Evolutionary conservation across 2,113 vertebrate genomes (phyloP).

Genomic region (Mesembrinibis cayennensis): DNA sequence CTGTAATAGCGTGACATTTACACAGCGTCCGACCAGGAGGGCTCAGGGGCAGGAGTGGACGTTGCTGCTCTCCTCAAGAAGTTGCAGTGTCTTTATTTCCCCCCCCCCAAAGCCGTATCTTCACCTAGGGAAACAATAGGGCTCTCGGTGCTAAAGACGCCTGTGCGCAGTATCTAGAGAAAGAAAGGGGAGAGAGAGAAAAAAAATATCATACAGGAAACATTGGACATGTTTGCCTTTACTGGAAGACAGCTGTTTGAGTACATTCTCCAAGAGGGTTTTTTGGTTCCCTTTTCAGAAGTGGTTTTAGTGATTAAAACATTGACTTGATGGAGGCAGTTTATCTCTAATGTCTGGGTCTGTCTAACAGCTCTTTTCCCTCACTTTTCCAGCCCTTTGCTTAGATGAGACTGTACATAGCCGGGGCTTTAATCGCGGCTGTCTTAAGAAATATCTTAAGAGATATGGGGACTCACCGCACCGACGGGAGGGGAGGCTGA

Average conservation of each 20-base stretch:
- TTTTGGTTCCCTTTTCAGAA: slow-evolving; percentile 55
- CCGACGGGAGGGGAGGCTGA: background rate
- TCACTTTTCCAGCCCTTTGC: background rate
- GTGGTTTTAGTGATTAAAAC: slow-evolving; percentile 52
- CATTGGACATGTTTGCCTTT: slow-evolving; percentile 59
- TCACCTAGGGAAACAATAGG: background rate
- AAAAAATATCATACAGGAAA: slow-evolving; percentile 34
- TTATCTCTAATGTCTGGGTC: slow-evolving; percentile 27
- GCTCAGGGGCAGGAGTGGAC: background rate
- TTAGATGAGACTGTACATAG: background rate
- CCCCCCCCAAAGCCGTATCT: background rate
- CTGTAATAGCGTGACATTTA: slow-evolving; percentile 39
- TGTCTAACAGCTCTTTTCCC: background rate
- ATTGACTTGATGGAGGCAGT: slow-evolving; percentile 20
- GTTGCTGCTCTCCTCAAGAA: background rate
- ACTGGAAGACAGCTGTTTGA: slow-evolving; percentile 61
- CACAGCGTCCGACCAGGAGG: background rate
- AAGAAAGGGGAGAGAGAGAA: background rate
- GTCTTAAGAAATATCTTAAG: background rate
- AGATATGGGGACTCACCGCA: background rate
- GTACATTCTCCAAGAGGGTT: slow-evolving; percentile 11
- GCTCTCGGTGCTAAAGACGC: background rate
- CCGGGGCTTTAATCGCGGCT: background rate
- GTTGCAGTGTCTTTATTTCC: background rate
- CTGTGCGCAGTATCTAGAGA: background rate